Percentiles rank a stretch among this genome's conserved stretches.
Evolutionary conservation across 2,113 vertebrate species (phyloP).

Genomic region (Cercopithecus mona): DNA sequence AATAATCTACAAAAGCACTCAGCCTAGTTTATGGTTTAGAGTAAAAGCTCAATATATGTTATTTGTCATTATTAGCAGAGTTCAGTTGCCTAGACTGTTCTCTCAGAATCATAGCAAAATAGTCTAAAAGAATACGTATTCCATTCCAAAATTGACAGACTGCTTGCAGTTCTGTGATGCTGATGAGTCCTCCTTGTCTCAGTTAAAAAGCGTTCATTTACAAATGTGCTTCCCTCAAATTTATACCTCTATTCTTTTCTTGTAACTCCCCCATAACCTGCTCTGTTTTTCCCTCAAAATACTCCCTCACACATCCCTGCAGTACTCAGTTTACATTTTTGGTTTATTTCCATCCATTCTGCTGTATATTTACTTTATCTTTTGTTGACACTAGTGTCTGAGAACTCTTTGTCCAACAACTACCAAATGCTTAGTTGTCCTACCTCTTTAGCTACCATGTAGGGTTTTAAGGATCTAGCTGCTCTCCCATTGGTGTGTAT

Average conservation of each 20-base stretch:
- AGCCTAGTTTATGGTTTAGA: neutral
- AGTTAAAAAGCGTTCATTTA: neutral
- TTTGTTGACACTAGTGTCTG: neutral
- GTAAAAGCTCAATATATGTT: neutral
- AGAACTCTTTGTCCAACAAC: neutral
- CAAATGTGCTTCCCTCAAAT: neutral
- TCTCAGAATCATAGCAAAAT: neutral
- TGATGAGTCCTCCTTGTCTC: neutral
- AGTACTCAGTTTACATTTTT: neutral
- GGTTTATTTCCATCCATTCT: neutral
- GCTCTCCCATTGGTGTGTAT: neutral
- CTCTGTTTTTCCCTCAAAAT: neutral
- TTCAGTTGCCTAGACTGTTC: neutral
- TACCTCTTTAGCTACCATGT: neutral
- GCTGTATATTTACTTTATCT: neutral
- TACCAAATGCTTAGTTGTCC: neutral
- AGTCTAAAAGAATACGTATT: neutral
- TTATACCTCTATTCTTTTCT: neutral
- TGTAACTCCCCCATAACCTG: neutral
- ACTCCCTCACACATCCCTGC: neutral
- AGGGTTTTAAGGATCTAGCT: neutral
- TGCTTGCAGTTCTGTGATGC: neutral
- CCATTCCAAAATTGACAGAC: neutral
- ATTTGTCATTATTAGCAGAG: neutral
- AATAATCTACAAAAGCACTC: neutral